These are phyloP conservation scores for Aleadryas rufinucha DNA, from an alignment of 2,113 vertebrate species.

Conservation along the genomic window DNA sequence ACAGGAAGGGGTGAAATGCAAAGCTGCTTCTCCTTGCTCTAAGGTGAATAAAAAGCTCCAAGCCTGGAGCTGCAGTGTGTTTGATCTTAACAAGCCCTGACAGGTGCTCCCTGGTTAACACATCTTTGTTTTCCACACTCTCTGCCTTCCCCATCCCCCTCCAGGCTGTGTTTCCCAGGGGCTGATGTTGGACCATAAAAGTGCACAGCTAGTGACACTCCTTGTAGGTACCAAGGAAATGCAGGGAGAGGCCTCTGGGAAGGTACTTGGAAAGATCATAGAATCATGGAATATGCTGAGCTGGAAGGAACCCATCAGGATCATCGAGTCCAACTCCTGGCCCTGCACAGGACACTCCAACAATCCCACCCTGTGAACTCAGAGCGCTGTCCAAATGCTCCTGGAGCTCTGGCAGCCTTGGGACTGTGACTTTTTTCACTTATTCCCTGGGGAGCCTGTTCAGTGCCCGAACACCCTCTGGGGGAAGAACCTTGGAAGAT, in stretches of 20 bases:
- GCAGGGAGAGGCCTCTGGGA: background rate
- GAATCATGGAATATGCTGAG: background rate
- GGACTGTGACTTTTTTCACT: background rate
- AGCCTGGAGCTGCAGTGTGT: background rate
- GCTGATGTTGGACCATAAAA: rapidly evolving
- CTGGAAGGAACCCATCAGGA: background rate
- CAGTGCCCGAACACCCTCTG: background rate
- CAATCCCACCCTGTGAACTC: background rate
- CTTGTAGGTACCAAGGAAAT: background rate
- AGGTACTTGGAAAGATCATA: background rate
- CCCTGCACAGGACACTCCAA: background rate
- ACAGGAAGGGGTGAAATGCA: background rate
- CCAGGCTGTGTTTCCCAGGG: background rate
- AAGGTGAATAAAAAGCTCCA: background rate
- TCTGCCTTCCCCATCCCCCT: background rate
- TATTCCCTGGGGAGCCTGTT: background rate
- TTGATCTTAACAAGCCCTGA: background rate
- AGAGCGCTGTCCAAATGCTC: rapidly evolving
- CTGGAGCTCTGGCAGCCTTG: background rate
- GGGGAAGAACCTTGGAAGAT: background rate
- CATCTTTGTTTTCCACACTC: background rate
- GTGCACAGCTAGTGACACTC: background rate
- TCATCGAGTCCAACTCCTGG: background rate
- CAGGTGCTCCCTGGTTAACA: background rate
- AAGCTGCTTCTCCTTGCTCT: background rate